These are phyloP conservation scores for Eulemur coronatus DNA, from an alignment of 2,797 vertebrate genomes.

Conservation along the genomic window DNA sequence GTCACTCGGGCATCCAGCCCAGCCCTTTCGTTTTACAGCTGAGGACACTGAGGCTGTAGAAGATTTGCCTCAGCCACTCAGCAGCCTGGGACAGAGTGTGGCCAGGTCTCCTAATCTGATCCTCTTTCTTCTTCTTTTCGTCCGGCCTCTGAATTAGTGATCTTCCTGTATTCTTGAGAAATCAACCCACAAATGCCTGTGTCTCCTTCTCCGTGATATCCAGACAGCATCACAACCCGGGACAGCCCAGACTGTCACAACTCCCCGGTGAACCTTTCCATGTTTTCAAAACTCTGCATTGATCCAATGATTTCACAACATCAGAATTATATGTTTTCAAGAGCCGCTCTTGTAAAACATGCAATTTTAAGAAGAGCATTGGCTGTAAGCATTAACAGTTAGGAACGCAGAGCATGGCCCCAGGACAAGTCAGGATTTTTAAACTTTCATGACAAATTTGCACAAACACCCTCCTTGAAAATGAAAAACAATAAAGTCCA, in stretches of 20 bases:
- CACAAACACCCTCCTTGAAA: conserved; percentile 25
- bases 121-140: neutral
- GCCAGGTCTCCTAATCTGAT: neutral
- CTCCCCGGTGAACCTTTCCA: conserved; percentile 39
- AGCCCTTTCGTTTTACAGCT: neutral
- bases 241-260: neutral
- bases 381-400: neutral
- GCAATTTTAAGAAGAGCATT: conserved; percentile 50
- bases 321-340: conserved; percentile 53
- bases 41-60: neutral
- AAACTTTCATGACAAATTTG: neutral
- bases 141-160: neutral
- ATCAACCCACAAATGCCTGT: neutral
- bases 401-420: conserved; percentile 42
- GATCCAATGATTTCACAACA: conserved; percentile 44
- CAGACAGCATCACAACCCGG: neutral
- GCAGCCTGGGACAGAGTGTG: neutral
- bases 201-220: neutral
- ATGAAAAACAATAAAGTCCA: conserved; percentile 13
- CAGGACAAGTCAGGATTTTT: neutral
- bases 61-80: neutral
- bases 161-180: neutral
- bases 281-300: neutral
- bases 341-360: conserved; percentile 38
- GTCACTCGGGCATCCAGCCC: neutral